Evolutionary conservation across 2,113 vertebrate species (phyloP).

Genomic region (Plestiodon gilberti): DNA sequence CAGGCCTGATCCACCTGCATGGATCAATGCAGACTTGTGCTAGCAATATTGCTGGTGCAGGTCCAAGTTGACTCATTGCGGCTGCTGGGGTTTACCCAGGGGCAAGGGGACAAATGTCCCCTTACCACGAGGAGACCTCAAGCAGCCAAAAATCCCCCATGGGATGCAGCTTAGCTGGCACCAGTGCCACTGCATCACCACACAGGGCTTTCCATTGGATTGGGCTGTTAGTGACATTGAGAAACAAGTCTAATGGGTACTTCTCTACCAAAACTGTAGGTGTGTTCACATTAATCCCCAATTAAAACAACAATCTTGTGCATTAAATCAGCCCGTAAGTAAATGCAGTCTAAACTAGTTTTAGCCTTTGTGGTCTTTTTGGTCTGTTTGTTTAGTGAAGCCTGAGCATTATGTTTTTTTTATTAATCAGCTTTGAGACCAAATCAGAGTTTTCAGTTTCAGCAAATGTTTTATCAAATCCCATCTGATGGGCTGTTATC

Average conservation of each 20-base stretch:
- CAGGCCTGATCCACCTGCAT: no score
- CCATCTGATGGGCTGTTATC: conserved; percentile 27
- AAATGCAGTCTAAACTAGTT: neutral
- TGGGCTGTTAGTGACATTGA: neutral
- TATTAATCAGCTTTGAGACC: conserved; percentile 23
- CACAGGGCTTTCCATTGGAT: no score
- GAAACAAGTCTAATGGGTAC: neutral
- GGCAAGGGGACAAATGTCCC: no score
- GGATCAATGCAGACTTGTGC: no score
- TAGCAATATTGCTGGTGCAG: no score
- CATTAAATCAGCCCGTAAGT: neutral
- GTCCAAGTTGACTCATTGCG: no score
- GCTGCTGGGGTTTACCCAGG: no score
- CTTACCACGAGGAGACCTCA: no score
- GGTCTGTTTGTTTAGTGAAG: neutral
- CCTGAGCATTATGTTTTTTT: neutral
- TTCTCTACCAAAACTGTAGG: neutral
- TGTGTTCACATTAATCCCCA: conserved; percentile 8
- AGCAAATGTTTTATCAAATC: neutral
- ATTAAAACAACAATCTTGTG: neutral
- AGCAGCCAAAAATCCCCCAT: no score
- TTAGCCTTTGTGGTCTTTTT: neutral
- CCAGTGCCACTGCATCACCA: no score
- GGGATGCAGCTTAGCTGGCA: no score
- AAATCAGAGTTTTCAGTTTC: conserved; percentile 33